Percentiles rank a stretch among this genome's conserved stretches.
phyloP scores from a whole-genome alignment of 2,113 vertebrate genomes.

The Formicarius rufipectus region DNA sequence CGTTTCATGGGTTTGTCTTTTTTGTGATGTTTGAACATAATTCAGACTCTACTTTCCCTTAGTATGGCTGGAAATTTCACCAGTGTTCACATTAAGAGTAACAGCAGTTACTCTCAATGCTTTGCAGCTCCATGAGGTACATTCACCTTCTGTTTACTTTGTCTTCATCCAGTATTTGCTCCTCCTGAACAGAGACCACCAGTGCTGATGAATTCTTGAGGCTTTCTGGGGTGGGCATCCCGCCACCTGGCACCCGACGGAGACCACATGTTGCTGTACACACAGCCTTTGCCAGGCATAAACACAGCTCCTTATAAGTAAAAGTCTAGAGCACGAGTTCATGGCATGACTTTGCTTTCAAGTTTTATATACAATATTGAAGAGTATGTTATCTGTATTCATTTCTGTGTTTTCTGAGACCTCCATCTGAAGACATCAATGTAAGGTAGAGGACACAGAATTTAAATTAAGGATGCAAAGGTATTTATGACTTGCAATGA shows the following conservation, averaged over 20 bases:
- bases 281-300: neutral
- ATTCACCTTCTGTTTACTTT: slow-evolving; percentile 14
- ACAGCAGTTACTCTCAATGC: slow-evolving; percentile 31
- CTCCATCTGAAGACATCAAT: slow-evolving; percentile 49
- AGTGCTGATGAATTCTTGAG: slow-evolving; percentile 8
- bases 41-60: slow-evolving; percentile 57
- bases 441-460: slow-evolving; percentile 40
- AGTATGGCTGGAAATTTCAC: slow-evolving; percentile 22
- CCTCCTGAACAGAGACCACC: slow-evolving; percentile 11
- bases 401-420: slow-evolving; percentile 17
- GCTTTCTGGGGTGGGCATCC: slow-evolving; percentile 12
- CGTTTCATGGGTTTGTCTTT: slow-evolving; percentile 39
- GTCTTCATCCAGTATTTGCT: slow-evolving; percentile 34
- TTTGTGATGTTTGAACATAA: slow-evolving; percentile 46
- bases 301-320: slow-evolving; percentile 46
- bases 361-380: slow-evolving; percentile 28
- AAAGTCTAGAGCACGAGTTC: neutral
- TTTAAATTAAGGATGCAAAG: slow-evolving; percentile 66
- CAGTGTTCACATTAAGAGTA: neutral
- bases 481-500: slow-evolving; percentile 42
- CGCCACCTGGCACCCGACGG: neutral
- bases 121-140: neutral
- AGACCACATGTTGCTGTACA: neutral
- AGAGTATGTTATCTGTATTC: slow-evolving; percentile 22
- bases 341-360: slow-evolving; percentile 30